Evolutionary conservation across 37 sponge, comb jelly and placozoan genomes (phyloP), one percentile per base, ranked within the genome.

Genomic region (Diacarnus erythraeanus): DNA sequence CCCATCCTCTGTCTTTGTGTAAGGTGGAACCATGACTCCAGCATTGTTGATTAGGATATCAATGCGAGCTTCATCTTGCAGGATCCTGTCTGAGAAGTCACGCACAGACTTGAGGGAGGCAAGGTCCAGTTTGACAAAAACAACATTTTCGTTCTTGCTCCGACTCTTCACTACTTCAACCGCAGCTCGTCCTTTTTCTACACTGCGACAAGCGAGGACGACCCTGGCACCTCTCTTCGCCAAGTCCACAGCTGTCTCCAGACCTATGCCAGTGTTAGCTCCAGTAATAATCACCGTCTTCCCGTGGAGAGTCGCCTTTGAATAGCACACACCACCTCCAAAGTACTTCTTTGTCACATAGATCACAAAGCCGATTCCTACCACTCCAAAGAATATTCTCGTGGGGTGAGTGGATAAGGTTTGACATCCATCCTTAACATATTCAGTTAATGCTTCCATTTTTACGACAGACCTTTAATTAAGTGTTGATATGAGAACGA

Each of bases 281-380:
- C 97, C 97, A 22, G 97, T 97, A 26, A 97, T 78, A 18, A 97
- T 77, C 67, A 86, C 91, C 0, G 88, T 89, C 74, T 92, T 95
- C 29, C 93, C 93, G 39, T 86, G 79, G 66, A 95, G 38, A 12
- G 85, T 68, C 6, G 37, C 60, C 33, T 66, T 82, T 31, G 69
- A 87, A 31, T 36, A 30, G 47, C 94, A 93, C 69, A 59, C 63
- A 3, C 77, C 84, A 40, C 87, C 94, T 12, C 22, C 64, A 35
- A 35, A 33, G 5, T 27, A 66, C 67, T 27, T 66, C 2, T 34
- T 9, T 20, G 4, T 1, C 35, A 66, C 34, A 15, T 27, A 34
- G 17, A 66, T 1, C 31, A 5, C 2, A 27, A 27, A 1, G 2
- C 67, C 67, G 1, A 66, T 33, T 20, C 34, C 67, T 5, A 66